phyloP scores from a whole-genome alignment of 2,113 vertebrate genomes.

The Tonatia bakeri region DNA sequence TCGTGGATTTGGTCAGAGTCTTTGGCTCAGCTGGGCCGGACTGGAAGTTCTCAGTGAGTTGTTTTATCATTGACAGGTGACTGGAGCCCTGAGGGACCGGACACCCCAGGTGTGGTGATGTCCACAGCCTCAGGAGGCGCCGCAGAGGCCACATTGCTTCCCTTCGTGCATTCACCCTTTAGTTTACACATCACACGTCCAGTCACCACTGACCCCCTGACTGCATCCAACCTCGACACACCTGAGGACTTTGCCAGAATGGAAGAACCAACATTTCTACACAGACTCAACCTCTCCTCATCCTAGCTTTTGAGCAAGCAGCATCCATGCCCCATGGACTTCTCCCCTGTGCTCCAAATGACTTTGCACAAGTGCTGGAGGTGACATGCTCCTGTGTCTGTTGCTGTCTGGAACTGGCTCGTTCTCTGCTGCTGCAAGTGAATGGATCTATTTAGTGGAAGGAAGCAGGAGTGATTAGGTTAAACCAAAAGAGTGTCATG shows the following conservation, averaged over 20 bases:
- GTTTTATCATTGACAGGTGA: conserved; percentile 53
- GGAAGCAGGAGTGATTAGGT: neutral
- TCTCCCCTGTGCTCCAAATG: neutral
- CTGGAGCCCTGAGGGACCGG: neutral
- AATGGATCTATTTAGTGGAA: neutral
- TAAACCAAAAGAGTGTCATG: neutral
- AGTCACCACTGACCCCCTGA: neutral
- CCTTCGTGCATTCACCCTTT: neutral
- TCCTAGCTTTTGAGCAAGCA: neutral
- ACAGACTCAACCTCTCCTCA: neutral
- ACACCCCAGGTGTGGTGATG: neutral
- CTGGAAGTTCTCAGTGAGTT: conserved; percentile 15
- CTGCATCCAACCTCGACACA: conserved; percentile 5
- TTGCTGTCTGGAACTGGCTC: neutral
- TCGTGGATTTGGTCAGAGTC: neutral
- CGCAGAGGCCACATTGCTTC: neutral
- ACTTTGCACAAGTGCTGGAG: neutral
- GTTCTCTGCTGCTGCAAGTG: neutral
- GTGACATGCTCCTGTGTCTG: neutral
- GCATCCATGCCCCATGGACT: neutral
- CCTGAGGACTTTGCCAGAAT: neutral
- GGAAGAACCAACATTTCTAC: conserved; percentile 1
- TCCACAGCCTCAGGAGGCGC: neutral
- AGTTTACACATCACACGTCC: neutral
- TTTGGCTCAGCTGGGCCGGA: neutral